A percentile compares a stretch with the other conserved stretches of the same genome.
Conservation (phyloP, 1,140 invertebrate genomes). For the Hydropsyche tenuis region DNA sequence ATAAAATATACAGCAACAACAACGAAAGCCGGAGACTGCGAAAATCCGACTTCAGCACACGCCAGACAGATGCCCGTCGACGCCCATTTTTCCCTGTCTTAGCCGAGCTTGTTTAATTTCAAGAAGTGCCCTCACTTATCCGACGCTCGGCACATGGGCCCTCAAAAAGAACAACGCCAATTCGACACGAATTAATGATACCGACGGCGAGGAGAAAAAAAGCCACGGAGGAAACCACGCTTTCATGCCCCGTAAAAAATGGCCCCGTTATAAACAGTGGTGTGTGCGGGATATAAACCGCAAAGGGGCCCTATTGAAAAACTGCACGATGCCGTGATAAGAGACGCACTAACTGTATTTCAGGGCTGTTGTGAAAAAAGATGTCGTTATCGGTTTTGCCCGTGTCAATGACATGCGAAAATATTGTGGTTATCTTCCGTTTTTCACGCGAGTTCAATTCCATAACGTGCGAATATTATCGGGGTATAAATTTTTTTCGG, state of each 20-base stretch:
- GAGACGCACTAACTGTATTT: too few relatives aligned
- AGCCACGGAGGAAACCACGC: not conserved
- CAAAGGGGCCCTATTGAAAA: too few relatives aligned
- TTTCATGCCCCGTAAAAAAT: not conserved
- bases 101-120: constrained; percentile 20
- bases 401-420: too few relatives aligned
- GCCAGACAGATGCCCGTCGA: constrained; percentile 4
- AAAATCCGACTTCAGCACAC: not conserved
- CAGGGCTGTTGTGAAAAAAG: too few relatives aligned
- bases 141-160: constrained; percentile 11
- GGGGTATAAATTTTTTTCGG: too few relatives aligned
- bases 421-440: too few relatives aligned
- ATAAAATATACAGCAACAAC: too few relatives aligned
- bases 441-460: too few relatives aligned
- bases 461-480: too few relatives aligned
- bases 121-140: constrained; percentile 25
- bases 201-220: not conserved
- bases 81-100: constrained; percentile 16
- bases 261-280: not conserved
- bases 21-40: not conserved
- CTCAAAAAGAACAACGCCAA: constrained; percentile 11
- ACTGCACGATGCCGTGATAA: too few relatives aligned
- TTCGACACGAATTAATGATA: constrained; percentile 25
- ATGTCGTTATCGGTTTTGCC: too few relatives aligned
- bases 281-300: too few relatives aligned